Evolutionary conservation across 2,113 vertebrate species (phyloP), one percentile per base, ranked within the genome.

Genomic region (Proteles cristata): DNA sequence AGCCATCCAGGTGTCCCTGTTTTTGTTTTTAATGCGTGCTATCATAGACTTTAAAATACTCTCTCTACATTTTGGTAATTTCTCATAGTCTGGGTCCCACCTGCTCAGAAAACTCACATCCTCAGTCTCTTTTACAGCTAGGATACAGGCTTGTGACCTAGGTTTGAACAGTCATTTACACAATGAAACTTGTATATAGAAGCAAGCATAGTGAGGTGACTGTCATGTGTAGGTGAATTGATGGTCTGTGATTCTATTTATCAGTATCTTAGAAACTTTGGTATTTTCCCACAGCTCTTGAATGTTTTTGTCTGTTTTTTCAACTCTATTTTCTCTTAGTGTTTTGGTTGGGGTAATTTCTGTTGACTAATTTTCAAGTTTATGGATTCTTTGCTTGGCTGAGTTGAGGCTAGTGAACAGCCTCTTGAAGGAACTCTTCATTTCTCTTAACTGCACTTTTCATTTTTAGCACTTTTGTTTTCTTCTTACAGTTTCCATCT

Each of bases 11-110:
- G 74, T 77, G 74, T 14, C 14, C 74, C 26, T 79, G 31, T 43
- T 93, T 92, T 96, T 96, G 21, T 61, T 61, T 61, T 61, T 61
- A 61, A 82, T 88, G 28, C 68, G 76, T 61, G 31, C 16, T 68
- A 1, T 93, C 65, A 61, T 86, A 73, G 85, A 93, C 31, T 85
- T 92, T 95, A 80, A 89, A 94, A 74, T 83, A 88, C 25, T 4
- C 8, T 91, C n/a, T 86, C 26, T 94, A 55, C 10, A 66, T 96
- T 94, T 95, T 93, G 68, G 86, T 95, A 71, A 92, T 95, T 93
- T 97, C 53, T 83, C 45, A 66, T 82, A 39, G 50, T 87, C 66
- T 66, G 23, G 33, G 17, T 58, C 10, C 33, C 31, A 80, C n/a
- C 73, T 96, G 69, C 76, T 39, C 35, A 84, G 55, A 93, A 90